These are phyloP conservation scores for Theretra japonica DNA, from an alignment of 2,888 invertebrate species.

Conservation along the genomic window DNA sequence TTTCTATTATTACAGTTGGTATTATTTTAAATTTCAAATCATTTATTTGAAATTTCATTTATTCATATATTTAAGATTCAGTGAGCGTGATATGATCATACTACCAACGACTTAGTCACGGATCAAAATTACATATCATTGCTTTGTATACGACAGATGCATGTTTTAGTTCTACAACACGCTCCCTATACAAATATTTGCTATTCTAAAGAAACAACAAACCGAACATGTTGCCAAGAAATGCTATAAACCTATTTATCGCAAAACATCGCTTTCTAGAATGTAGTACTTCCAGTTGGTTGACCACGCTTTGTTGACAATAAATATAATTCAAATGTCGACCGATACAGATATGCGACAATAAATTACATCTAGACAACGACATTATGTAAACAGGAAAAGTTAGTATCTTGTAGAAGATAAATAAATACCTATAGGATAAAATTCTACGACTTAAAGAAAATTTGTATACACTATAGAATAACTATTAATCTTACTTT, in stretches of 20 bases:
- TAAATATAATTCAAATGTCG: not conserved
- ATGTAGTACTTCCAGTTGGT: not conserved
- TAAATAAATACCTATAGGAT: not conserved
- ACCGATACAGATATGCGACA: not conserved
- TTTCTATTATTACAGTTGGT: no score
- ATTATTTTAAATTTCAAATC: no score
- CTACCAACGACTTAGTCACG: not conserved
- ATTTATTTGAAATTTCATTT: no score
- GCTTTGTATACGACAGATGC: not conserved
- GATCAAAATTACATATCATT: not conserved
- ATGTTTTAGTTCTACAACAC: constrained; percentile 1
- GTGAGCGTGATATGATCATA: no score
- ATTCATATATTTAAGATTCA: no score
- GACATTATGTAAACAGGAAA: not conserved
- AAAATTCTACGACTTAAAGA: no score
- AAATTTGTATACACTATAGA: no score
- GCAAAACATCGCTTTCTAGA: not conserved
- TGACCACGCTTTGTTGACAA: not conserved
- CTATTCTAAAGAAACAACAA: constrained; percentile 1
- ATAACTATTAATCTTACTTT: no score
- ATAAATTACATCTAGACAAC: not conserved
- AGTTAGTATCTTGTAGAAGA: not conserved
- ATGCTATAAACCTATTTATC: not conserved
- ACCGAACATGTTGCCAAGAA: constrained; percentile 5
- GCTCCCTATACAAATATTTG: not conserved